Evolutionary conservation across 1,140 invertebrate genomes (phyloP).

Genomic region (Teleogryllus occipitalis): DNA sequence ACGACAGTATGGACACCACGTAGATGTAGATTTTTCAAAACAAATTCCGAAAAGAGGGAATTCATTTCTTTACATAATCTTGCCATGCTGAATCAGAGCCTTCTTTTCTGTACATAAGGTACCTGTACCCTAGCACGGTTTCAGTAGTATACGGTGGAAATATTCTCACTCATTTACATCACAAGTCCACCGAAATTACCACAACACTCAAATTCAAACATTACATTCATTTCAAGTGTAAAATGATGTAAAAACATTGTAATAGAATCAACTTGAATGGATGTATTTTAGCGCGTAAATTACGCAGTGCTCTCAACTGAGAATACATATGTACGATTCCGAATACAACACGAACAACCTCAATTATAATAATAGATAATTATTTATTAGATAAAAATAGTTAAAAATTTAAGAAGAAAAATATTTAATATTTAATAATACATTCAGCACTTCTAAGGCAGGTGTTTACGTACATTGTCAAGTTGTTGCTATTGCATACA

Average conservation of each 20-base stretch:
- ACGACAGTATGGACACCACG: conserved; percentile 46
- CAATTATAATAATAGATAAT: not conserved
- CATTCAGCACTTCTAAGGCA: not conserved
- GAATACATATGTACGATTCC: not conserved
- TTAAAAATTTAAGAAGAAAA: no score
- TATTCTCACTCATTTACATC: not conserved
- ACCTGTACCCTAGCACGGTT: not conserved
- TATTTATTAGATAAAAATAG: not conserved
- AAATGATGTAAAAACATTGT: not conserved
- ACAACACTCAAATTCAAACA: not conserved
- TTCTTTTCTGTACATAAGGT: not conserved
- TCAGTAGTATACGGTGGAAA: not conserved
- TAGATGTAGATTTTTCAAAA: conserved; percentile 40
- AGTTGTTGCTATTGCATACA: not conserved
- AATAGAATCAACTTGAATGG: not conserved
- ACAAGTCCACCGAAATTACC: not conserved
- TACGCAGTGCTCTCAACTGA: not conserved
- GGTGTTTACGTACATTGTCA: not conserved
- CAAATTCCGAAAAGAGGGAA: conserved; percentile 34
- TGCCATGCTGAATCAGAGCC: conserved; percentile 16
- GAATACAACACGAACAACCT: not conserved
- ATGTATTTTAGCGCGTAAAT: not conserved
- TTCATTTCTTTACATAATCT: conserved; percentile 18
- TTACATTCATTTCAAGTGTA: not conserved
- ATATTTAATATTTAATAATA: not conserved